phyloP scores from a whole-genome alignment of 2,113 vertebrate genomes.

The Pelecanoides urinatrix region DNA sequence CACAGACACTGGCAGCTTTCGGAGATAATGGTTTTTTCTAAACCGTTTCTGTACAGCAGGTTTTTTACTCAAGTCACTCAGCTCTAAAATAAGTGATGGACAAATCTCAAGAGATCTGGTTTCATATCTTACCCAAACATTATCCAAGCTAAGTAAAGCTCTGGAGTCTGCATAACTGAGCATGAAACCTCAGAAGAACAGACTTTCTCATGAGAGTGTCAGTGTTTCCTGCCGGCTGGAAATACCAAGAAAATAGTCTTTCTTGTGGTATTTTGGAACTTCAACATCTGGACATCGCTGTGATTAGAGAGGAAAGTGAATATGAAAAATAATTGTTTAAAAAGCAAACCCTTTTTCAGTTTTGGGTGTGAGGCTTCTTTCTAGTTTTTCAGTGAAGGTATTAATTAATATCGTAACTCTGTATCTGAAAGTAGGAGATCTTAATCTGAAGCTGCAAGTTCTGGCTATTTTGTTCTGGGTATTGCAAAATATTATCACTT shows the following conservation, averaged over 20 bases:
- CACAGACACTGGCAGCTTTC: neutral
- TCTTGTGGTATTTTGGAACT: slow-evolving; percentile 47
- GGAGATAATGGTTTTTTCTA: neutral
- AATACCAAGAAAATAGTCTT: slow-evolving; percentile 46
- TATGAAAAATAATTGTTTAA: neutral
- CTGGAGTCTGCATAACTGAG: slow-evolving; percentile 52
- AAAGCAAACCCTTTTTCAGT: neutral
- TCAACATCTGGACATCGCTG: neutral
- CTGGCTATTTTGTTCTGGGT: neutral
- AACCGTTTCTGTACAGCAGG: neutral
- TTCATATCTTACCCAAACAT: slow-evolving; percentile 63
- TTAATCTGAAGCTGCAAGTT: neutral
- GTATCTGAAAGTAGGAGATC: neutral
- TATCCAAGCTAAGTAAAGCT: slow-evolving; percentile 63
- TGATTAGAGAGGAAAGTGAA: neutral
- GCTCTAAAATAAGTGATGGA: slow-evolving; percentile 57
- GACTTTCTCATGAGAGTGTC: slow-evolving; percentile 65
- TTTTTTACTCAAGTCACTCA: slow-evolving; percentile 9
- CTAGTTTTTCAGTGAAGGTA: neutral
- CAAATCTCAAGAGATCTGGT: slow-evolving; percentile 52
- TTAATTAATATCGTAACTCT: neutral
- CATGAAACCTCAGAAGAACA: slow-evolving; percentile 57
- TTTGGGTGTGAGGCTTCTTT: neutral
- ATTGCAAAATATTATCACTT: neutral
- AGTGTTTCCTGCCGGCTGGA: slow-evolving; percentile 47